Evolutionary conservation across 2,797 vertebrate species (phyloP).

Genomic region (Myotis pilosus): DNA sequence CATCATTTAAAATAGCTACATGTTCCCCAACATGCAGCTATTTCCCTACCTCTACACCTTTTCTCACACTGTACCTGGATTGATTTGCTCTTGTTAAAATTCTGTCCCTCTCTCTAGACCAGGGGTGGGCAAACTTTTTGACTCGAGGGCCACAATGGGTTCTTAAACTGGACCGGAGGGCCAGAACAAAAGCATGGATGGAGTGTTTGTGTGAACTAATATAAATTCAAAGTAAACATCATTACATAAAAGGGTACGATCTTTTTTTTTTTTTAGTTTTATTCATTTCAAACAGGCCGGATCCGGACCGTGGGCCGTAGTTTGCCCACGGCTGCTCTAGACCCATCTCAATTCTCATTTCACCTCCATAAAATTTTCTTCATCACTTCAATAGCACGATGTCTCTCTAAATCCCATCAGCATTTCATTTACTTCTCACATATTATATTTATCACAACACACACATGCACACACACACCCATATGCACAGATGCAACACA

Average conservation of each 20-base stretch:
- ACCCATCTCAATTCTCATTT: constrained; percentile 11
- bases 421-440: background rate
- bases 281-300: too few relatives aligned
- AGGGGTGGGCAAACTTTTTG: too few relatives aligned
- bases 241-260: too few relatives aligned
- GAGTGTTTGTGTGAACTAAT: too few relatives aligned
- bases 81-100: background rate
- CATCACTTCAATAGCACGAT: background rate
- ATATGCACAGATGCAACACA: background rate
- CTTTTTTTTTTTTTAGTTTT: too few relatives aligned
- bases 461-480: too few relatives aligned
- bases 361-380: background rate
- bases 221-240: too few relatives aligned
- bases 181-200: too few relatives aligned
- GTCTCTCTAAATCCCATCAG: background rate
- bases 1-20: background rate
- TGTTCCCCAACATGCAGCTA: background rate
- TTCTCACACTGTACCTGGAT: background rate
- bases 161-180: too few relatives aligned
- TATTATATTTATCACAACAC: background rate
- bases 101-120: background rate
- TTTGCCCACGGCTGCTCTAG: background rate
- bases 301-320: too few relatives aligned
- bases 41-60: background rate
- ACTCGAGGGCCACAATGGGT: too few relatives aligned